Percentiles rank a stretch among this genome's conserved stretches.
phyloP scores from a whole-genome alignment of 2,797 vertebrate genomes.

The Chloroceryle inda region DNA sequence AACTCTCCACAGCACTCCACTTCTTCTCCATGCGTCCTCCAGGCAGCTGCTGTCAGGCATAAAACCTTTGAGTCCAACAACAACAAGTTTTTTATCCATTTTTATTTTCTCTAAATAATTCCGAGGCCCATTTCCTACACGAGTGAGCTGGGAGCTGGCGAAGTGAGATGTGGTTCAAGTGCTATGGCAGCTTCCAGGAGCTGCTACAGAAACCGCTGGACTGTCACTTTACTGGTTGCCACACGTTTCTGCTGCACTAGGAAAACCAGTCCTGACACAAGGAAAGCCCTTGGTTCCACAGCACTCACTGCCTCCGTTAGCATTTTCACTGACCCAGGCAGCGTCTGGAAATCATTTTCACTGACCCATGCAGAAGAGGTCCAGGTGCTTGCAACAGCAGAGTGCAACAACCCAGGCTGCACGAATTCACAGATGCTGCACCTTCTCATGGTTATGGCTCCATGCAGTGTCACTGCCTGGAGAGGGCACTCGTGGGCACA shows the following conservation, averaged over 20 bases:
- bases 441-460: background rate
- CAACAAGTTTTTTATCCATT: background rate
- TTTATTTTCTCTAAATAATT: background rate
- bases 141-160: background rate
- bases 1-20: background rate
- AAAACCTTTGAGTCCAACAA: background rate
- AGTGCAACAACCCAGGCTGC: background rate
- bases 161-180: background rate
- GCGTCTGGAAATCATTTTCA: background rate
- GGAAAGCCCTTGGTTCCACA: background rate
- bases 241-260: rapidly evolving
- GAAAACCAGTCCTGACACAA: background rate
- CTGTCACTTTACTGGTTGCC: background rate
- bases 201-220: background rate
- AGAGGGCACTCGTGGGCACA: background rate
- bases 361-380: background rate
- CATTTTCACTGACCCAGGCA: background rate
- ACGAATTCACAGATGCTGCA: background rate
- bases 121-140: background rate
- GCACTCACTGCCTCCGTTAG: background rate
- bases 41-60: rapidly evolving
- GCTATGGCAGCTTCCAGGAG: background rate
- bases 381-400: rapidly evolving
- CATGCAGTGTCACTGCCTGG: background rate
- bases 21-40: background rate